Base-by-base conservation (phyloP, 1,140 invertebrate species). In the Drosophila fuyamai region DNA sequence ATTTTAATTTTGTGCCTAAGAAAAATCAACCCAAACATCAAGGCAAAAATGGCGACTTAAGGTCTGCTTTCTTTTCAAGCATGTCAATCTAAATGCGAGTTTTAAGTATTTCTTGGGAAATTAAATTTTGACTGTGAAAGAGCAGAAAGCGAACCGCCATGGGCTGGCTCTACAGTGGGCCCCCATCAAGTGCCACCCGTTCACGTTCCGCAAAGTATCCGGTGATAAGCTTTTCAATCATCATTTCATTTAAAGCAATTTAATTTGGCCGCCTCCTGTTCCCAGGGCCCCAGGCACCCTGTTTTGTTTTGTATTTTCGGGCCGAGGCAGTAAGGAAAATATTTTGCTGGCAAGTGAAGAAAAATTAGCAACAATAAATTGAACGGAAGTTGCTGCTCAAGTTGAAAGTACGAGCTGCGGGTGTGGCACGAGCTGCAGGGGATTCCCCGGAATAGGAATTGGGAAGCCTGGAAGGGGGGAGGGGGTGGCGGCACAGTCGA, bases 341-440 rank as follows among this genome's bases (percentile, higher is more conserved):
- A 47, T 62, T 74, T 71, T 78, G 23, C 47, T 14, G 47, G 48
- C 76, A 88, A 88, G 83, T 89, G 76, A 79, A 86, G 80, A 88
- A 83, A 89, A 88, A 89, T 89, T 89, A 89, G 84, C 62, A 65
- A 79, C 77, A 89, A 85, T 89, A 89, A 89, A 90, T 89, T 89
- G 84, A 90, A 75, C 84, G 84, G 84, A 88, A 89, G 84, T 88
- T 80, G 80, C 80, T 84, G 77, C 84, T 84, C 79, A 90, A 89
- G 89, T 75, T 75, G 84, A 67, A 79, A 83, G 74, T 59, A 47
- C 9, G 44, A 56, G 38, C 27, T n/a, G 57, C 12, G 62, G 35
- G 67, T 12, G 48, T n/a, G 36, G 38, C n/a, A 32, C 29, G 8
- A 32, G 29, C 29, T 32, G 29, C 12, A 14, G 32, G 50, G 32